These are phyloP conservation scores for Dolichallabes microphthalmus DNA, from an alignment of 2,113 vertebrate genomes.

Conservation along the genomic window DNA sequence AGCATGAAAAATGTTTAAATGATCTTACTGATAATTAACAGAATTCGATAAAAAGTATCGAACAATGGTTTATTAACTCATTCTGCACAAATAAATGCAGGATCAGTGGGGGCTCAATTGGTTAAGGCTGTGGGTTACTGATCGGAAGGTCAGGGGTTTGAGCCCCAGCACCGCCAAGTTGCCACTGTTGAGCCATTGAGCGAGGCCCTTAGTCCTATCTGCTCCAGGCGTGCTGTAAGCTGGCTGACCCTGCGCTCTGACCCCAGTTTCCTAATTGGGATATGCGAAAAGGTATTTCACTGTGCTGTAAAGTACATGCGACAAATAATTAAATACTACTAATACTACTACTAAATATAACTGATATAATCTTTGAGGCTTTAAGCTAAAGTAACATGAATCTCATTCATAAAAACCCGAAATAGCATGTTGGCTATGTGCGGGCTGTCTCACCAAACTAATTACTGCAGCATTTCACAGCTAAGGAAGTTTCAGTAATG, in stretches of 20 bases:
- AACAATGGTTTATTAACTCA: neutral
- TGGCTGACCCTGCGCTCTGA: too few relatives aligned
- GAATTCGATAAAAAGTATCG: neutral
- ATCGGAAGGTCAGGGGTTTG: too few relatives aligned
- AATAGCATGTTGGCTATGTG: constrained; percentile 11
- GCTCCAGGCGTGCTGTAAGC: too few relatives aligned
- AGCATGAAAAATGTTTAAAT: neutral
- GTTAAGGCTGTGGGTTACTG: too few relatives aligned
- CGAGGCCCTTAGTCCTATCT: too few relatives aligned
- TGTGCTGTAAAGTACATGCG: too few relatives aligned
- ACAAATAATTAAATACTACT: too few relatives aligned
- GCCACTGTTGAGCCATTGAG: too few relatives aligned
- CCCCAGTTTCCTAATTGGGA: too few relatives aligned
- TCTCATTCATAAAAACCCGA: constrained; percentile 21
- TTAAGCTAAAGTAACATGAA: constrained; percentile 24
- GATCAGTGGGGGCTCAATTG: too few relatives aligned
- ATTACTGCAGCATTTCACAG: constrained; percentile 43
- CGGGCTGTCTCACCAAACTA: constrained; percentile 20
- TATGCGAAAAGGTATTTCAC: too few relatives aligned
- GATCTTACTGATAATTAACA: neutral
- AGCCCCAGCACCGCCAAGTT: too few relatives aligned
- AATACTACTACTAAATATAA: neutral
- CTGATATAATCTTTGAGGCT: neutral
- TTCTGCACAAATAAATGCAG: neutral
- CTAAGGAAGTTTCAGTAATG: constrained; percentile 43